phyloP scores from a whole-genome alignment of 2,113 vertebrate species.

The Cavia porcellus region DNA sequence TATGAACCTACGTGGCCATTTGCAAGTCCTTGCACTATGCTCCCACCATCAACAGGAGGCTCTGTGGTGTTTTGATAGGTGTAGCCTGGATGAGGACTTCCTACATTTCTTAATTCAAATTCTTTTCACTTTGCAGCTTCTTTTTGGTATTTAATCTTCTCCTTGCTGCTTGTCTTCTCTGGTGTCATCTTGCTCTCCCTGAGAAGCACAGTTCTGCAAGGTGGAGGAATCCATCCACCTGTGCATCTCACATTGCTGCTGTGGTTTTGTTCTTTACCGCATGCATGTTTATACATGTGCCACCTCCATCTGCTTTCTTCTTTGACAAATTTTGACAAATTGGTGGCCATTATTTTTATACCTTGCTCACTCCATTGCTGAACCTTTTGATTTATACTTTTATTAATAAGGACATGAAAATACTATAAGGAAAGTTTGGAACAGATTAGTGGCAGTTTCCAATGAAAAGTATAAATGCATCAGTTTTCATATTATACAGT shows the following conservation, averaged over 20 bases:
- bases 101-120: neutral
- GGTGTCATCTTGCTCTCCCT: neutral
- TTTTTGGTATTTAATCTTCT: conserved; percentile 73
- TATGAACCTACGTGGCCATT: neutral
- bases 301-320: neutral
- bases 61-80: neutral
- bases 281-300: neutral
- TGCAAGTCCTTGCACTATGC: neutral
- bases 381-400: neutral
- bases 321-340: neutral
- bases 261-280: neutral
- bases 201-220: neutral
- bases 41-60: too few relatives aligned
- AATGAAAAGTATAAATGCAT: neutral
- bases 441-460: neutral
- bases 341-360: neutral
- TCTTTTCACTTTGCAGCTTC: conserved; percentile 34
- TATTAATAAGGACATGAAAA: neutral
- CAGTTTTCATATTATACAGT: neutral
- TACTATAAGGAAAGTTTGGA: neutral
- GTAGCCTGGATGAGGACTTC: neutral
- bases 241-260: neutral
- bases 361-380: neutral
- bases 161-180: neutral
- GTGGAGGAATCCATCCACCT: neutral